These are phyloP conservation scores for Vannuccia rotundouncinata DNA, from an alignment of 2,888 invertebrate genomes.

Conservation along the genomic window DNA sequence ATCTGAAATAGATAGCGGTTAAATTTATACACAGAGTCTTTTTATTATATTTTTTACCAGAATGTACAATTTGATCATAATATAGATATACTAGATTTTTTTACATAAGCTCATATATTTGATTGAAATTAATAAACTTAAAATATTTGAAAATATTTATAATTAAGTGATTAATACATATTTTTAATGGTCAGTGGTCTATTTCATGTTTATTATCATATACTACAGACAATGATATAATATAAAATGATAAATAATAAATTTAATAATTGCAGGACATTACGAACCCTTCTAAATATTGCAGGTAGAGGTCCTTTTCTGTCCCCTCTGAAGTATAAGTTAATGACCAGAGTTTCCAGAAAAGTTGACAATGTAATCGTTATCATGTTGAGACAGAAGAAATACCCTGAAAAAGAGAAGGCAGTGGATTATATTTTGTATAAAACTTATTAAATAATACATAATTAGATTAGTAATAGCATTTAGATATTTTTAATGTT, in stretches of 20 bases:
- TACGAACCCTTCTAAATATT: not conserved
- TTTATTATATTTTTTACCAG: too few species aligned
- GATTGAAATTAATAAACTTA: too few species aligned
- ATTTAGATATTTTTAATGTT: too few species aligned
- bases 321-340: slow-evolving; percentile 43
- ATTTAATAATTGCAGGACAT: not conserved
- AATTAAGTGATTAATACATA: not conserved
- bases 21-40: too few species aligned
- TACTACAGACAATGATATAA: not conserved
- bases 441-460: too few species aligned
- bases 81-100: too few species aligned
- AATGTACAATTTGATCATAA: too few species aligned
- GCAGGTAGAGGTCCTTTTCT: slow-evolving; percentile 36
- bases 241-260: not conserved
- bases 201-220: not conserved
- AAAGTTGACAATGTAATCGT: slow-evolving; percentile 44
- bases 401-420: slow-evolving; percentile 31
- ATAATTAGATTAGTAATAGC: too few species aligned
- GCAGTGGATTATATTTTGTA: too few species aligned
- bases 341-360: slow-evolving; percentile 43
- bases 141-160: too few species aligned
- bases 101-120: too few species aligned
- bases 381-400: slow-evolving; percentile 45
- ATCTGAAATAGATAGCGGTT: too few species aligned
- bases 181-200: not conserved